Percentiles rank a stretch among this genome's conserved stretches.
These are phyloP conservation scores for Epinotia ramella DNA, from an alignment of 2,888 invertebrate species.

Conservation along the genomic window DNA sequence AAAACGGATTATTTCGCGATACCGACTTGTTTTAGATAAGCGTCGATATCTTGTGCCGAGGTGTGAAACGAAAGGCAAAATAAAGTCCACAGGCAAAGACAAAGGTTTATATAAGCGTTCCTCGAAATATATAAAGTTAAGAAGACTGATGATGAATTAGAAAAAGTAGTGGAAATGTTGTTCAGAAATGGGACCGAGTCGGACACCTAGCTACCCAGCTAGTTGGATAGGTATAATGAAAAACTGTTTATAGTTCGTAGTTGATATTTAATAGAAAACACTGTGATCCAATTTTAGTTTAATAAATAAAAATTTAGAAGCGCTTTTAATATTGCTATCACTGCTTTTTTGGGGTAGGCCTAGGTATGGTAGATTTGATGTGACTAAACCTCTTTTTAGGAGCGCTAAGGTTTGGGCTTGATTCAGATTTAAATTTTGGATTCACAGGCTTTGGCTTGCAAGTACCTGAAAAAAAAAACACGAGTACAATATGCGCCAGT, in stretches of 20 bases:
- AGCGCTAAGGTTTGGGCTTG: conserved; percentile 65
- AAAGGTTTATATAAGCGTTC: conserved; percentile 55
- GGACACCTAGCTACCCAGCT: conserved; percentile 53
- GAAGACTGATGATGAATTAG: conserved; percentile 64
- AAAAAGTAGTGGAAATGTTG: conserved; percentile 73
- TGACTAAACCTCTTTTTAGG: conserved; percentile 74
- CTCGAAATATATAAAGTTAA: conserved; percentile 61
- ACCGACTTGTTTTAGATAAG: too few relatives aligned
- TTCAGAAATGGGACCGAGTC: conserved; percentile 62
- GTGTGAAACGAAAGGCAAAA: conserved; percentile 52
- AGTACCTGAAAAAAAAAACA: conserved; percentile 61
- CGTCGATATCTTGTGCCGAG: conserved; percentile 53
- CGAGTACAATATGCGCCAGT: too few relatives aligned
- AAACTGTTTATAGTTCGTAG: conserved; percentile 35
- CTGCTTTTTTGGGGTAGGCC: conserved; percentile 64
- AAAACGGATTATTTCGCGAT: too few relatives aligned
- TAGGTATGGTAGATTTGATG: conserved; percentile 78
- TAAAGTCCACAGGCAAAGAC: conserved; percentile 57
- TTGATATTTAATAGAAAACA: conserved; percentile 36
- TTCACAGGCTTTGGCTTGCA: conserved; percentile 68
- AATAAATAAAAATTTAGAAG: conserved; percentile 27
- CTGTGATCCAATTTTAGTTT: conserved; percentile 25
- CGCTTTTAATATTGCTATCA: conserved; percentile 47
- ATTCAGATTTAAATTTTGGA: conserved; percentile 55
- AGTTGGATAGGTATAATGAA: conserved; percentile 34